These are phyloP conservation scores for Drosophila flavopinicola DNA, from an alignment of 2,888 invertebrate genomes.

Conservation along the genomic window DNA sequence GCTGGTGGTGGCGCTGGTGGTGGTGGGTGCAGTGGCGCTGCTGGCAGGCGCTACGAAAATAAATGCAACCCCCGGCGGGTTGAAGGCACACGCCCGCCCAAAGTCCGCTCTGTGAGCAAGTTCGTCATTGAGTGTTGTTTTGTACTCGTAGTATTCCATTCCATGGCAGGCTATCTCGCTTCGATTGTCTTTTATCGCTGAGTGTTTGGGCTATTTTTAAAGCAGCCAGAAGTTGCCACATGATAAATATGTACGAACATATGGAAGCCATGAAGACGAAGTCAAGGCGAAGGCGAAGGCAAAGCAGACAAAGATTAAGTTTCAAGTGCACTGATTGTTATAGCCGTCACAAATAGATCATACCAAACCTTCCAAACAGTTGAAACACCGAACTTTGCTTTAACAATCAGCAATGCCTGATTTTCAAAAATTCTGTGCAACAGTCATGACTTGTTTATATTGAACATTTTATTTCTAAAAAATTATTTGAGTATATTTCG, in stretches of 20 bases:
- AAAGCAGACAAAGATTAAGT: background rate
- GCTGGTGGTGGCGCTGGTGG: conserved; percentile 27
- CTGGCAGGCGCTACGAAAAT: conserved; percentile 36
- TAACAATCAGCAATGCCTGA: conserved; percentile 6
- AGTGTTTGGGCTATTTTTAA: conserved; percentile 39
- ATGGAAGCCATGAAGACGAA: conserved; percentile 11
- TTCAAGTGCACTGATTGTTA: conserved; percentile 1
- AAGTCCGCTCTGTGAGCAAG: conserved; percentile 25
- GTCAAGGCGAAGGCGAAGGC: conserved; percentile 2
- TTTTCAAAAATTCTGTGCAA: background rate
- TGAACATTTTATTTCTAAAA: conserved; percentile 2
- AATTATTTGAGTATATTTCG: conserved; percentile 11
- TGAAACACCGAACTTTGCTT: conserved; percentile 10
- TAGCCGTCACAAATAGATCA: background rate
- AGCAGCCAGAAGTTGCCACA: conserved; percentile 7
- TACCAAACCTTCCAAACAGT: background rate
- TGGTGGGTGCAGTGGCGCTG: conserved; percentile 18
- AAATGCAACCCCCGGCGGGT: conserved; percentile 51
- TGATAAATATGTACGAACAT: conserved; percentile 15
- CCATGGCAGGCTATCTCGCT: conserved; percentile 12
- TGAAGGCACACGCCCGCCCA: conserved; percentile 33
- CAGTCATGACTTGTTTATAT: conserved; percentile 21
- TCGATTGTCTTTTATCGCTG: conserved; percentile 35
- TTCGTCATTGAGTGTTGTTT: background rate
- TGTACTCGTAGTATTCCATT: background rate